phyloP scores from a whole-genome alignment of 2,113 vertebrate species.

The Ursus arctos region DNA sequence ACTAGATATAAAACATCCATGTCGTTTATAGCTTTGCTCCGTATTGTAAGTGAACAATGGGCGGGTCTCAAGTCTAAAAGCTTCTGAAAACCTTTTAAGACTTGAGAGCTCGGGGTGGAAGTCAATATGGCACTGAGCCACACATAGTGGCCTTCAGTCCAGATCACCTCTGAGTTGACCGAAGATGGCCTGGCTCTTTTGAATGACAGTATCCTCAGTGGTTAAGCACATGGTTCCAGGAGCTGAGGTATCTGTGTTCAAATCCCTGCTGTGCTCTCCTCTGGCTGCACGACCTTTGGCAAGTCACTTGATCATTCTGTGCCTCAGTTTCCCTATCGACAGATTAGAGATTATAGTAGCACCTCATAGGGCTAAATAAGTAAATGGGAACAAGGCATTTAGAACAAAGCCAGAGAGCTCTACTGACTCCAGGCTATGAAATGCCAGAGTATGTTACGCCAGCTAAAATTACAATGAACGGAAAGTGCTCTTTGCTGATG shows the following conservation, averaged over 20 bases:
- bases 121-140: background rate
- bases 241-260: background rate
- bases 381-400: background rate
- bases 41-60: constrained; percentile 48
- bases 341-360: background rate
- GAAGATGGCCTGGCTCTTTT: background rate
- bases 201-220: background rate
- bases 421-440: background rate
- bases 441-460: background rate
- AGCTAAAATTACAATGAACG: background rate
- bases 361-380: background rate
- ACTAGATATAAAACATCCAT: constrained; percentile 11
- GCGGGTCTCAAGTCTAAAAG: constrained; percentile 4
- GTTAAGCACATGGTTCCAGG: background rate
- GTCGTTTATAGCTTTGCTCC: constrained; percentile 51
- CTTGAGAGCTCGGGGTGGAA: background rate
- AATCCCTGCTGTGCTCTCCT: background rate
- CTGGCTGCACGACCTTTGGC: background rate
- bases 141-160: background rate
- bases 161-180: background rate
- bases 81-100: background rate
- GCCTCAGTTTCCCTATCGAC: constrained; percentile 12
- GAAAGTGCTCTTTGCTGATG: background rate
- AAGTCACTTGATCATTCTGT: background rate
- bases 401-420: background rate